Evolutionary conservation across 2,797 vertebrate genomes (phyloP).

Genomic region (Helostoma temminkii): DNA sequence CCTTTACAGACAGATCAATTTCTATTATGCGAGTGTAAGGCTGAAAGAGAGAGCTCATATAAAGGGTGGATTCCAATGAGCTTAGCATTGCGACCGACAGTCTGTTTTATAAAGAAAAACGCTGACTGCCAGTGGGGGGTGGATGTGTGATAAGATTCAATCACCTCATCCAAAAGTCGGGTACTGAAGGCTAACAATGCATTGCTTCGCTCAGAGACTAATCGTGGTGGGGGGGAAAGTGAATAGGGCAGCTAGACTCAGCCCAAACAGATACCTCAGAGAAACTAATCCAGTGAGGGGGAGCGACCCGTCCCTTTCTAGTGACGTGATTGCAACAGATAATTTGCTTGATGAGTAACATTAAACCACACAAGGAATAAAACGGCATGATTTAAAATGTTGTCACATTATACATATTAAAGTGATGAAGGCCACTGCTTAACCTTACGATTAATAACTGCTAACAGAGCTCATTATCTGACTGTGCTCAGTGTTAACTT

Average conservation of each 20-base stretch:
- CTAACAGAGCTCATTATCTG: slow-evolving; percentile 6
- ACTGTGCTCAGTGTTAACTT: background rate
- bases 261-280: slow-evolving; percentile 78
- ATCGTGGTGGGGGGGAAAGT: slow-evolving; percentile 61
- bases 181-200: slow-evolving; percentile 80
- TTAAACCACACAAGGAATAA: background rate
- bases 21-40: slow-evolving; percentile 40
- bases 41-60: slow-evolving; percentile 43
- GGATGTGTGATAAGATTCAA: slow-evolving; percentile 79
- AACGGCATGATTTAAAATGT: background rate
- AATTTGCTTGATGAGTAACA: background rate
- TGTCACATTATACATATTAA: background rate
- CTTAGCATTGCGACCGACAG: slow-evolving; percentile 73
- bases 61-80: slow-evolving; percentile 73
- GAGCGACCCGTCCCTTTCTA: background rate
- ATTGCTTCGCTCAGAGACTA: slow-evolving; percentile 77
- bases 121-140: slow-evolving; percentile 78
- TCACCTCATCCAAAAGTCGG: slow-evolving; percentile 78
- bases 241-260: slow-evolving; percentile 74
- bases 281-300: slow-evolving; percentile 46
- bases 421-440: slow-evolving; percentile 34
- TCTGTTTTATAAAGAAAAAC: slow-evolving; percentile 85
- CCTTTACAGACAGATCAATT: slow-evolving; percentile 35
- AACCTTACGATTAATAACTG: background rate
- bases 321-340: slow-evolving; percentile 23